These are phyloP conservation scores for Monarcha castaneiventris DNA, from an alignment of 2,113 vertebrate species.

Conservation along the genomic window DNA sequence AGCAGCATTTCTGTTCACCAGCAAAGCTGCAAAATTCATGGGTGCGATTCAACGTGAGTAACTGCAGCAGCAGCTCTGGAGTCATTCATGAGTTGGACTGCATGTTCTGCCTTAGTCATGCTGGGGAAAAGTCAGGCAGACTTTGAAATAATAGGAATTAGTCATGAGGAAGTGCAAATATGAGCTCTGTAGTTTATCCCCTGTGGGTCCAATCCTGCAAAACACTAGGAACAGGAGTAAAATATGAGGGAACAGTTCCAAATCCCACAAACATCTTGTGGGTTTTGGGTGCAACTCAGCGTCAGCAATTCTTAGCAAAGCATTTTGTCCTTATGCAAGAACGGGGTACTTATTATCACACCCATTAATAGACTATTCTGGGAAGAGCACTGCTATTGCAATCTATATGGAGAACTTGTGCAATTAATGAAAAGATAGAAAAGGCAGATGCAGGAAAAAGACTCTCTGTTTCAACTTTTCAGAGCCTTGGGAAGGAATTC, in stretches of 20 bases:
- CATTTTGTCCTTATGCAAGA: constrained; percentile 33
- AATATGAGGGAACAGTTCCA: constrained; percentile 14
- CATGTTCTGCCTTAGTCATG: not conserved
- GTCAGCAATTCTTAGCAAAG: constrained; percentile 48
- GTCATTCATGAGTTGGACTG: not conserved
- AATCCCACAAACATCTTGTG: constrained; percentile 43
- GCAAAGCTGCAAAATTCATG: not conserved
- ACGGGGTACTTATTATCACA: not conserved
- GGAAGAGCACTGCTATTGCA: constrained; percentile 36
- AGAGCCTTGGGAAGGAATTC: not conserved
- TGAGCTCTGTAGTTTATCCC: not conserved
- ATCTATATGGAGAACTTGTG: not conserved
- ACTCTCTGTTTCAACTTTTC: not conserved
- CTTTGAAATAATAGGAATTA: constrained; percentile 25
- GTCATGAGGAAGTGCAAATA: constrained; percentile 41
- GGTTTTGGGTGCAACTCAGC: constrained; percentile 49
- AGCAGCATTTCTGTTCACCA: not conserved
- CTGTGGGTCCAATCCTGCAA: not conserved
- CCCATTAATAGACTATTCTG: constrained; percentile 28
- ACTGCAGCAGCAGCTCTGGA: not conserved
- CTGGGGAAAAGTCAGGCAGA: not conserved
- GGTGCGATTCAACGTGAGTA: not conserved
- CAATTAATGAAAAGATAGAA: constrained; percentile 24
- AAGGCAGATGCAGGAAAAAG: not conserved
- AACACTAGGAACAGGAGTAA: not conserved